These are phyloP conservation scores for Lophura swinhoii DNA, from an alignment of 2,797 vertebrate genomes.

Conservation along the genomic window DNA sequence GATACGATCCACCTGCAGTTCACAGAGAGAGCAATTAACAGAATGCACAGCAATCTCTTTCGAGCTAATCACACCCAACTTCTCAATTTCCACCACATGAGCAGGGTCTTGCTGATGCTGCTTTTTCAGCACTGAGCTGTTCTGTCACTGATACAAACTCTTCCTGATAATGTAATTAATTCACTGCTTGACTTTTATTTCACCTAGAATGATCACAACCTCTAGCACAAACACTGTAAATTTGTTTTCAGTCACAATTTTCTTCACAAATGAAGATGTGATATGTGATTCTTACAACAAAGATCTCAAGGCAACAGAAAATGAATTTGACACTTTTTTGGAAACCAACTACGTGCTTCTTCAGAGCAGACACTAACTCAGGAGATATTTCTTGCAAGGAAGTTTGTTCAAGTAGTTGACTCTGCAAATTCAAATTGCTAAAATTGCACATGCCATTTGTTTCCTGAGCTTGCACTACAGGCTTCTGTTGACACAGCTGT, in stretches of 20 bases:
- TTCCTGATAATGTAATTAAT: not conserved
- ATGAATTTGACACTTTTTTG: not conserved
- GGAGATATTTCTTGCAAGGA: not conserved
- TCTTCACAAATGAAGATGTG: not conserved
- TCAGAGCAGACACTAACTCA: not conserved
- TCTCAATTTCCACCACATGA: not conserved
- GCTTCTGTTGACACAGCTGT: not conserved
- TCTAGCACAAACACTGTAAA: not conserved
- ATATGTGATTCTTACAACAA: not conserved
- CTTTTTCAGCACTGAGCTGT: not conserved
- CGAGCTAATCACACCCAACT: not conserved
- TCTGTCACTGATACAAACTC: not conserved
- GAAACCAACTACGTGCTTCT: not conserved
- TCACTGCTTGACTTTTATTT: not conserved
- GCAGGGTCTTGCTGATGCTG: fast-evolving
- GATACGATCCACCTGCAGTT: not conserved
- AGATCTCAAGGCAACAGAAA: not conserved
- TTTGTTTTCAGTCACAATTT: not conserved
- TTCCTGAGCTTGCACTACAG: not conserved
- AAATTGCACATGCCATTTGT: not conserved
- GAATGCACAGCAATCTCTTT: not conserved
- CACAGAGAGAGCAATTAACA: constrained; percentile 10
- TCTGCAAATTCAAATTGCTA: not conserved
- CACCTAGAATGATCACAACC: not conserved
- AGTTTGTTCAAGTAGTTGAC: not conserved